A percentile compares a stretch with the other conserved stretches of the same genome.
Conservation (phyloP, 1,140 invertebrate species). For the Phortica variegata region DNA sequence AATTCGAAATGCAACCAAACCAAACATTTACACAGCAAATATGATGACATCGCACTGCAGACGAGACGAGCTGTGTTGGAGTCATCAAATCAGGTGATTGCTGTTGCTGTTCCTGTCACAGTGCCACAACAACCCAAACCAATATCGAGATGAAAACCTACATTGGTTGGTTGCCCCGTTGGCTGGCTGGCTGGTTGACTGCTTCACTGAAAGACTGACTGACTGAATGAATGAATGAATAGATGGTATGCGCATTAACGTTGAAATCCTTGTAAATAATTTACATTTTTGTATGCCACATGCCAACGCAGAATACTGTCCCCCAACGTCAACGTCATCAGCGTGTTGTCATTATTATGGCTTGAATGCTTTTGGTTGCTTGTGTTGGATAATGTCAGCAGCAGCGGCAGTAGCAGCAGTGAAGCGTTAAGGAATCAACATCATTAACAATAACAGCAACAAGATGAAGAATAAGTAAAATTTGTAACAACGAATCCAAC, state of each 20-base stretch:
- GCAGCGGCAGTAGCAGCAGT: too few relatives aligned
- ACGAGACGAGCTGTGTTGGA: not conserved
- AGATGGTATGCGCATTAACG: constrained; percentile 30
- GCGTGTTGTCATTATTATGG: too few relatives aligned
- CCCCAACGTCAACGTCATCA: too few relatives aligned
- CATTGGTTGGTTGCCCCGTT: too few relatives aligned
- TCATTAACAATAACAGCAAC: constrained; percentile 33
- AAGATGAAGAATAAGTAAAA: too few relatives aligned
- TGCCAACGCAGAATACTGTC: constrained; percentile 20
- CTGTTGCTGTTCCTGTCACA: not conserved
- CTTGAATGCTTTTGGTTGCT: too few relatives aligned
- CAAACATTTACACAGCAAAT: not conserved
- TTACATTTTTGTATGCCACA: constrained; percentile 19
- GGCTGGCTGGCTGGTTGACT: too few relatives aligned
- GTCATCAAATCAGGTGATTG: not conserved
- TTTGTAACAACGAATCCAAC: too few relatives aligned
- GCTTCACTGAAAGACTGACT: too few relatives aligned
- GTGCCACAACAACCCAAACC: too few relatives aligned
- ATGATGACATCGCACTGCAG: not conserved
- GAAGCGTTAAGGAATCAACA: constrained; percentile 38
- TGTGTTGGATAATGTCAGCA: too few relatives aligned
- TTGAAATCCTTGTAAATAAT: constrained; percentile 39
- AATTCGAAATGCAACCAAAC: not conserved
- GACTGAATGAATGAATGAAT: not conserved
- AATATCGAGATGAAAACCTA: too few relatives aligned